Evolutionary conservation across 2,888 invertebrate species (phyloP).

Genomic region (Archaeoteleia sp.): DNA sequence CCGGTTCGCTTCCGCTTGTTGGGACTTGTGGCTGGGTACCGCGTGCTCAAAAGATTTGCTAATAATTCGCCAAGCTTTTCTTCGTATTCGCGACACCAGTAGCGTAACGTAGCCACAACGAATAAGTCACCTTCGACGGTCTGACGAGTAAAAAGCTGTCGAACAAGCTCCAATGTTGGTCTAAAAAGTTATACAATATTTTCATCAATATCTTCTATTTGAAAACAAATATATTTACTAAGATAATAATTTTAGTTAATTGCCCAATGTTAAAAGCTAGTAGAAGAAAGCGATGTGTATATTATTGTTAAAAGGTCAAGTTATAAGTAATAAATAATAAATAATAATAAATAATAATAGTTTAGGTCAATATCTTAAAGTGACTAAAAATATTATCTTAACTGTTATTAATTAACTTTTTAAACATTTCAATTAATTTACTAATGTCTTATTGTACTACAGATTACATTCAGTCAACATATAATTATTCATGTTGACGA

Average conservation of each 20-base stretch:
- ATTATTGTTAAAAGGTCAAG: too few species aligned
- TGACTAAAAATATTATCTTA: too few species aligned
- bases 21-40: constrained; percentile 91
- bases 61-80: constrained; percentile 90
- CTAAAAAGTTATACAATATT: constrained; percentile 70
- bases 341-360: too few species aligned
- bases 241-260: background rate
- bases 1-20: constrained; percentile 92
- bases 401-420: too few species aligned
- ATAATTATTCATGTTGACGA: too few species aligned
- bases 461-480: too few species aligned
- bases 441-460: too few species aligned
- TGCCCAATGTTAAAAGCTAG: too few species aligned
- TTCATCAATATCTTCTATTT: background rate
- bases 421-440: too few species aligned
- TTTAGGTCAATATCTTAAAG: too few species aligned
- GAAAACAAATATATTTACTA: background rate
- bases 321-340: too few species aligned
- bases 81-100: constrained; percentile 95
- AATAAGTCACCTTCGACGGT: constrained; percentile 87
- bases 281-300: too few species aligned
- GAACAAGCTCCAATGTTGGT: constrained; percentile 89
- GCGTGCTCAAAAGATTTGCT: constrained; percentile 85
- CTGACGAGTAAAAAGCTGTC: constrained; percentile 87
- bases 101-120: constrained; percentile 92